phyloP scores from a whole-genome alignment of 2,113 vertebrate genomes.

The Acinonyx jubatus region DNA sequence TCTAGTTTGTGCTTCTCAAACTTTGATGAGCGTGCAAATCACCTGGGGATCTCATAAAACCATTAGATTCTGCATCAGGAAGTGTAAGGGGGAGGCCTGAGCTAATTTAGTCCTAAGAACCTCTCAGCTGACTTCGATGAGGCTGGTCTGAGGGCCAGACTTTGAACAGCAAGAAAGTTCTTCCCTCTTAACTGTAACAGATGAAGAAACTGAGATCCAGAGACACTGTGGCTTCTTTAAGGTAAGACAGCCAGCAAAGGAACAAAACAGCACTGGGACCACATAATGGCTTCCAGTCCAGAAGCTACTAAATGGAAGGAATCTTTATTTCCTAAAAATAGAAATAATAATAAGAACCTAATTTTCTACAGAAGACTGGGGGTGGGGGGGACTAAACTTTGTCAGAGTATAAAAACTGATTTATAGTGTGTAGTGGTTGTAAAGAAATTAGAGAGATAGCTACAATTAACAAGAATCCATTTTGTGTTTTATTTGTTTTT shows the following conservation, averaged over 20 bases:
- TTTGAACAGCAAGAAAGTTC: neutral
- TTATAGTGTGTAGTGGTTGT: neutral
- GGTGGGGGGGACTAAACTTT: neutral
- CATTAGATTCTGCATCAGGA: neutral
- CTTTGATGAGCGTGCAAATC: neutral
- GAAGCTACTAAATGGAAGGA: neutral
- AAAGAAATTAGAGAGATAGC: neutral
- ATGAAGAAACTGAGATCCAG: neutral
- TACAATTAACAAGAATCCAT: slow-evolving; percentile 12
- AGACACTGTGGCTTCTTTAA: neutral
- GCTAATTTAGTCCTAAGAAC: neutral
- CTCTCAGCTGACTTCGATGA: neutral
- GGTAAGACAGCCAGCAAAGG: neutral
- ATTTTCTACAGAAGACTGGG: neutral
- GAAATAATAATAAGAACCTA: neutral
- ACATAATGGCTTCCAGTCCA: neutral
- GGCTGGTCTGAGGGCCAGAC: neutral
- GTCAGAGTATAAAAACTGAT: neutral
- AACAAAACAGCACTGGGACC: neutral
- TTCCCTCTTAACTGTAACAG: neutral
- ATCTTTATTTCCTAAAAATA: neutral
- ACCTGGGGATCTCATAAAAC: neutral
- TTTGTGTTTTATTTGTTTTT: slow-evolving; percentile 27
- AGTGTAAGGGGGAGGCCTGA: neutral
- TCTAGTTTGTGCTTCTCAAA: neutral